Percentiles rank a stretch among this genome's conserved stretches.
phyloP scores from a whole-genome alignment of 1,140 invertebrate genomes.

The Lepidurus apus region DNA sequence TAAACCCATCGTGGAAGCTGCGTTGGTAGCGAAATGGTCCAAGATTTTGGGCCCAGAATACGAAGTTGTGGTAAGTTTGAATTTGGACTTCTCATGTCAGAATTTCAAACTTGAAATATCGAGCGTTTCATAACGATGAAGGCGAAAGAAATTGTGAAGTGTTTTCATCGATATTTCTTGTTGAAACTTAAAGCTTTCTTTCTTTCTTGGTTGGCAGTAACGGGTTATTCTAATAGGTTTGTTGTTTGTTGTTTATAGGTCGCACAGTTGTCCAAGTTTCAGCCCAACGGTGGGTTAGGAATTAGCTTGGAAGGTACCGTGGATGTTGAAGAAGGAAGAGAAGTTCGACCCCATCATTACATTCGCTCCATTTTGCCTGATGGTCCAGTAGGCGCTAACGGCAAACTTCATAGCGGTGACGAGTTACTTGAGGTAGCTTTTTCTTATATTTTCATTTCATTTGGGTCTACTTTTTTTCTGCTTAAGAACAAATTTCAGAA shows the following conservation, averaged over 20 bases:
- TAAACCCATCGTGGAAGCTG: slow-evolving; percentile 63
- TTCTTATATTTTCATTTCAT: not conserved
- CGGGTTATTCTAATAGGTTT: not conserved
- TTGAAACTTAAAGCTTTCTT: not conserved
- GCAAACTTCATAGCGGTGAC: slow-evolving; percentile 72
- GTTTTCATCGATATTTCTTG: too few species aligned
- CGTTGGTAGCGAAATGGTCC: slow-evolving; percentile 76
- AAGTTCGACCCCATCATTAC: slow-evolving; percentile 89
- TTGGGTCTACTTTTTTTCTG: not conserved
- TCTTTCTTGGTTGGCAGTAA: not conserved
- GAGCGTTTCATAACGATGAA: not conserved
- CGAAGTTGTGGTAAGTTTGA: slow-evolving; percentile 70
- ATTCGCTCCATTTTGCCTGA: slow-evolving; percentile 87
- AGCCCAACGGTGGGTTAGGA: slow-evolving; percentile 81
- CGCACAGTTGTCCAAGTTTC: slow-evolving; percentile 77
- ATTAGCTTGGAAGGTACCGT: slow-evolving; percentile 96
- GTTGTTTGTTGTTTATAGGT: slow-evolving; percentile 46
- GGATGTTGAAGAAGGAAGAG: slow-evolving; percentile 80
- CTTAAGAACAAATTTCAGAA: too few species aligned
- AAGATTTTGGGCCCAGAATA: slow-evolving; percentile 73
- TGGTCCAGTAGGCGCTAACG: slow-evolving; percentile 87
- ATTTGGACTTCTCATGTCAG: not conserved
- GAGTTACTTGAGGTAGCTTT: slow-evolving; percentile 69
- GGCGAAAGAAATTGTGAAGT: too few species aligned
- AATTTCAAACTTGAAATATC: not conserved